Conservation (phyloP, 2,888 invertebrate genomes). For the Callosobruchus maculatus region DNA sequence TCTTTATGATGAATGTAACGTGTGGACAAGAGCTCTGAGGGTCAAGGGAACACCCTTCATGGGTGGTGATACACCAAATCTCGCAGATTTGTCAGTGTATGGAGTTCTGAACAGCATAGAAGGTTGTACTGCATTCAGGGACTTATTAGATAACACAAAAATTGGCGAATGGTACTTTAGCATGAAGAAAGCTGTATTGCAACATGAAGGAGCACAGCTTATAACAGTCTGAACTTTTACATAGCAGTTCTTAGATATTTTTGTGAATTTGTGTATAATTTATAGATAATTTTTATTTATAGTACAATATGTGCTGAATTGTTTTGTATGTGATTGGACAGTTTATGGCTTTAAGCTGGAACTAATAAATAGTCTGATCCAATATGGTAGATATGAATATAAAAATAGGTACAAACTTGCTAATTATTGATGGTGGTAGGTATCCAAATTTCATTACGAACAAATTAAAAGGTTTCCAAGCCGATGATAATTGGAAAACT, state of each 20-base stretch:
- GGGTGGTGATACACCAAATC: constrained; percentile 83
- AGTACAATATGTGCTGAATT: neutral
- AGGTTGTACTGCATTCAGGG: constrained; percentile 86
- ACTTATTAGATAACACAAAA: constrained; percentile 69
- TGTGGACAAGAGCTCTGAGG: constrained; percentile 72
- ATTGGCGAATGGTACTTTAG: constrained; percentile 76
- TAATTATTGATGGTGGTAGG: too few species aligned
- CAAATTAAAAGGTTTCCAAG: too few species aligned
- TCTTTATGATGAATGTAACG: constrained; percentile 82
- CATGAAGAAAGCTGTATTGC: constrained; percentile 63
- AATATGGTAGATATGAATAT: too few species aligned
- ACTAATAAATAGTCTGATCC: neutral
- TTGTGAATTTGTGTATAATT: too few species aligned
- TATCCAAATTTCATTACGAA: too few species aligned
- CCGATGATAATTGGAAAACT: too few species aligned
- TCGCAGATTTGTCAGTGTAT: constrained; percentile 89
- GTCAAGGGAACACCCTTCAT: constrained; percentile 70
- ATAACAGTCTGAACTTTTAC: constrained; percentile 16
- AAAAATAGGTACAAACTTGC: too few species aligned
- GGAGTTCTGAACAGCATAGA: constrained; percentile 91
- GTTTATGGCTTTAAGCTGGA: neutral
- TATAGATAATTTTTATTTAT: too few species aligned
- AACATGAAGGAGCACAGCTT: constrained; percentile 55
- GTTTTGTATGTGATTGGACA: neutral
- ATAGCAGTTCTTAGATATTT: neutral